Percentiles rank a stretch among this genome's conserved stretches.
phyloP scores from a whole-genome alignment of 2,113 vertebrate species.

The Crotalus viridis region DNA sequence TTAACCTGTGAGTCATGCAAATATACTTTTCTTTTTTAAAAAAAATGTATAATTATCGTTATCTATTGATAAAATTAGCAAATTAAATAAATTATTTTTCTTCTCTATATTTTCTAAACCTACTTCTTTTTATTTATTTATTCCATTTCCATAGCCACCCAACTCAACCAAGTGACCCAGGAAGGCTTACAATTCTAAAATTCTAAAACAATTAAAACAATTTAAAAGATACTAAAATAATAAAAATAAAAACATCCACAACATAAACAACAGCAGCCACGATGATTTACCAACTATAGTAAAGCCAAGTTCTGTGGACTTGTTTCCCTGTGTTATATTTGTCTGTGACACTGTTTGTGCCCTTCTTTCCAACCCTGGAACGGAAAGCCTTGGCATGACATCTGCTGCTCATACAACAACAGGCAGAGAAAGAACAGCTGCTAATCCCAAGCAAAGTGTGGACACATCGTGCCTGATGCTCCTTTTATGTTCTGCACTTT shows the following conservation, averaged over 20 bases:
- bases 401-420: not conserved
- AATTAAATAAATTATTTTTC: not conserved
- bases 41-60: not conserved
- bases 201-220: not conserved
- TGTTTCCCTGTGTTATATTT: not conserved
- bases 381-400: accelerated
- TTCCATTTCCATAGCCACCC: not conserved
- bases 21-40: not conserved
- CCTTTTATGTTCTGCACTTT: conserved; percentile 22
- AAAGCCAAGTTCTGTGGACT: not conserved
- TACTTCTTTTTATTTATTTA: not conserved
- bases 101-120: not conserved
- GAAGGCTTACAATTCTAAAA: not conserved
- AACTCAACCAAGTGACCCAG: not conserved
- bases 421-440: conserved; percentile 1
- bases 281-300: not conserved
- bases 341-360: not conserved
- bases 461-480: not conserved
- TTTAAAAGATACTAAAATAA: not conserved
- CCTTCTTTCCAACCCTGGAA: not conserved
- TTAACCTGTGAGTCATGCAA: not conserved
- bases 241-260: not conserved
- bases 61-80: not conserved
- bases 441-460: conserved; percentile 32
- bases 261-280: not conserved